Evolutionary conservation across 2,888 invertebrate genomes (phyloP).

Genomic region (Ptychoptera albimana): DNA sequence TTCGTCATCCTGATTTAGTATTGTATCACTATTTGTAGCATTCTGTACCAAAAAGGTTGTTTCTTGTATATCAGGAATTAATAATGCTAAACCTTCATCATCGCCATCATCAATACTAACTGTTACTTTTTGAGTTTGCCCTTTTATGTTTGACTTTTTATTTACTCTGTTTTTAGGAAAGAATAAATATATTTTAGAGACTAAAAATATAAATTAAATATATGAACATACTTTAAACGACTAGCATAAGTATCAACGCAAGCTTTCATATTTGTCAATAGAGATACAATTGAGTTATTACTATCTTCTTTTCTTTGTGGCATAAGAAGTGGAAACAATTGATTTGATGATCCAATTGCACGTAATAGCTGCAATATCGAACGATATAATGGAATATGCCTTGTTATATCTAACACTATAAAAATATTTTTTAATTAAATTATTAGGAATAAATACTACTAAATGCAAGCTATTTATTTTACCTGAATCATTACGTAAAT

Average conservation of each 20-base stretch:
- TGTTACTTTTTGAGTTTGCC: constrained; percentile 28
- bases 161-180: constrained; percentile 36
- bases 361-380: constrained; percentile 69
- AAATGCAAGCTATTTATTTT: not conserved
- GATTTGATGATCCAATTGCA: constrained; percentile 48
- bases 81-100: constrained; percentile 73
- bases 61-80: constrained; percentile 81
- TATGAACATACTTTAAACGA: constrained; percentile 46
- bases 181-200: not conserved
- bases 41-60: constrained; percentile 27
- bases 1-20: constrained; percentile 9
- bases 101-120: constrained; percentile 53
- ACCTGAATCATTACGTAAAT: constrained; percentile 78
- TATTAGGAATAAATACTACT: constrained; percentile 4
- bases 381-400: constrained; percentile 85
- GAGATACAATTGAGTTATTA: constrained; percentile 52
- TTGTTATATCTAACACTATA: constrained; percentile 81
- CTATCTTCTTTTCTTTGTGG: constrained; percentile 33
- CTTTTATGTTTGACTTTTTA: constrained; percentile 38
- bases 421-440: constrained; percentile 16
- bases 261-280: constrained; percentile 73
- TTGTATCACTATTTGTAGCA: constrained; percentile 23
- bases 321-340: constrained; percentile 45
- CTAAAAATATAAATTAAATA: constrained; percentile 14
- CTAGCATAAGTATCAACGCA: constrained; percentile 87